A percentile compares a stretch with the other conserved stretches of the same genome.
Conservation (phyloP, 2,797 vertebrate genomes). For the Gorsachius magnificus region DNA sequence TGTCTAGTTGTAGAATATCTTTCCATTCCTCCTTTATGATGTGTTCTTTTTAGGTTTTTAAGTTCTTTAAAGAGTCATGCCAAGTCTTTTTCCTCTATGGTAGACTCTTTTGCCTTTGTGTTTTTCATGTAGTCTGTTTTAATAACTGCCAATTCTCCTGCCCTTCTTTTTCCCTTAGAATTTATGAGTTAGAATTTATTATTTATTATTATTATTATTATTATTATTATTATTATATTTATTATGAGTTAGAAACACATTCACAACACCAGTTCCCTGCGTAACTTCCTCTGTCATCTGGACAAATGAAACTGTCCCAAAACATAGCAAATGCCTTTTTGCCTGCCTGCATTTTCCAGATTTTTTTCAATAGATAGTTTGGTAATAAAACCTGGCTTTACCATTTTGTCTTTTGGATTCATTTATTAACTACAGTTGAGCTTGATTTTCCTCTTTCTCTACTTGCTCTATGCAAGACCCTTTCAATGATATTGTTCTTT, state of each 20-base stretch:
- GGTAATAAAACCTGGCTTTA: neutral
- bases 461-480: neutral
- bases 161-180: neutral
- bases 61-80: neutral
- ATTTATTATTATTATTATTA: too few species aligned
- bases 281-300: neutral
- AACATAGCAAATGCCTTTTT: neutral
- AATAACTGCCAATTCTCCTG: neutral
- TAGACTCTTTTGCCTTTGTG: neutral
- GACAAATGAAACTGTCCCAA: neutral
- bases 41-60: neutral
- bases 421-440: neutral
- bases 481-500: neutral
- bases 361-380: neutral
- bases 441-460: neutral
- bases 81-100: neutral
- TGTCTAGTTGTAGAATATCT: neutral
- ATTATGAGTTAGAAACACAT: neutral
- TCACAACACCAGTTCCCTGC: neutral
- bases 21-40: neutral
- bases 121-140: neutral
- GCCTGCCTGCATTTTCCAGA: neutral
- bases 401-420: neutral
- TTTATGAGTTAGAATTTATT: too few species aligned
- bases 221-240: too few species aligned